These are phyloP conservation scores for Diachasmimorpha longicaudata DNA, from an alignment of 1,140 invertebrate species.

Conservation along the genomic window DNA sequence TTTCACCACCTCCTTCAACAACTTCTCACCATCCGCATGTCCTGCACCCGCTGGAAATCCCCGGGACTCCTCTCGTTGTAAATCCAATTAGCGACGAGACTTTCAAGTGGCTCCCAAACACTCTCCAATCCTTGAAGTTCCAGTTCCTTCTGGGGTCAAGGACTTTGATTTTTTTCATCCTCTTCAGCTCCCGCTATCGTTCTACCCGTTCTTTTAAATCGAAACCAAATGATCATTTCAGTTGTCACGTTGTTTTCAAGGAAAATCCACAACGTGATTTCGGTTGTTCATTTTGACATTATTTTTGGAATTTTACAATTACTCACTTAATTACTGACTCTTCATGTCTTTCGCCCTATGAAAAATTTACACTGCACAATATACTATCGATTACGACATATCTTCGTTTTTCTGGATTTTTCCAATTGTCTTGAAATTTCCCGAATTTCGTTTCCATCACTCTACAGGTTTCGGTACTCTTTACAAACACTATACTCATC, in stretches of 20 bases:
- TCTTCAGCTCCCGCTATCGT: neutral
- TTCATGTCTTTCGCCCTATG: too few relatives aligned
- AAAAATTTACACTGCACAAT: too few relatives aligned
- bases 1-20: neutral
- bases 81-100: conserved; percentile 45
- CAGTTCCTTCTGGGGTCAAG: conserved; percentile 32
- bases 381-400: too few relatives aligned
- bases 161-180: conserved; percentile 43
- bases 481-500: too few relatives aligned
- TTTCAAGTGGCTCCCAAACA: conserved; percentile 32
- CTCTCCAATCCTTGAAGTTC: conserved; percentile 6
- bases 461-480: too few relatives aligned
- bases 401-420: too few relatives aligned
- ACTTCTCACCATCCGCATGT: neutral
- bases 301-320: too few relatives aligned
- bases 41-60: conserved; percentile 13
- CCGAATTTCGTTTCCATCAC: too few relatives aligned
- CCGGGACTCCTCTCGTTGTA: conserved; percentile 18
- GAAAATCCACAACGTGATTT: neutral
- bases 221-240: neutral
- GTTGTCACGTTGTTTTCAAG: neutral
- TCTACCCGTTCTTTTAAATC: too few relatives aligned
- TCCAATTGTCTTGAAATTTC: too few relatives aligned
- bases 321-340: too few relatives aligned
- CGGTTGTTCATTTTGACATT: too few relatives aligned